Evolutionary conservation across 2,113 vertebrate species (phyloP).

Genomic region (Cryptomyrus ogoouensis): DNA sequence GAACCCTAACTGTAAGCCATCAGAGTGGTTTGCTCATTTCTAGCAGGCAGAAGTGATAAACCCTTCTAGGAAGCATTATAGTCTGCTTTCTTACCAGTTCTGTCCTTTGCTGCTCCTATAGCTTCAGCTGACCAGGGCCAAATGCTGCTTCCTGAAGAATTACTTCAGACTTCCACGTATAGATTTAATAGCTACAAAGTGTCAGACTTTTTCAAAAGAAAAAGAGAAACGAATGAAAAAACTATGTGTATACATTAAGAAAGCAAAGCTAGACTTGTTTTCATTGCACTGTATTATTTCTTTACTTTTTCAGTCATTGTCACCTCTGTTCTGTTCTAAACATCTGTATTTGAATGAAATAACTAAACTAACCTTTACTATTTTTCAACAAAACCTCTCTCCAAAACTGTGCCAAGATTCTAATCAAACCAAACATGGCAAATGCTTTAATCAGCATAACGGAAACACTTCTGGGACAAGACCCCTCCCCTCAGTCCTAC

Average conservation of each 20-base stretch:
- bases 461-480: not conserved
- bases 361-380: not conserved
- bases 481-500: not conserved
- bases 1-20: not conserved
- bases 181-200: not conserved
- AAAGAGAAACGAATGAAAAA: not conserved
- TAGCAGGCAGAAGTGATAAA: not conserved
- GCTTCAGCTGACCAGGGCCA: not conserved
- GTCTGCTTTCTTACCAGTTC: not conserved
- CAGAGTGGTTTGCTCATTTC: not conserved
- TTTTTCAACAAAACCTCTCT: not conserved
- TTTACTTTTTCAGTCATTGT: not conserved
- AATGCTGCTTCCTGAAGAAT: not conserved
- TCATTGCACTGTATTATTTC: not conserved
- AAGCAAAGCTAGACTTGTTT: not conserved
- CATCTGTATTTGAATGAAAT: conserved; percentile 5
- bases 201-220: not conserved
- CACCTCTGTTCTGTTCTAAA: not conserved
- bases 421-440: not conserved
- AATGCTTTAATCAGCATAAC: conserved; percentile 16
- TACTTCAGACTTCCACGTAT: not conserved
- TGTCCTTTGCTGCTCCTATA: not conserved
- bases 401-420: not conserved
- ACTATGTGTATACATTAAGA: not conserved
- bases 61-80: not conserved